Percentiles rank a stretch among this genome's conserved stretches.
Conservation (phyloP, 2,113 vertebrate genomes). For the Sturnira hondurensis region DNA sequence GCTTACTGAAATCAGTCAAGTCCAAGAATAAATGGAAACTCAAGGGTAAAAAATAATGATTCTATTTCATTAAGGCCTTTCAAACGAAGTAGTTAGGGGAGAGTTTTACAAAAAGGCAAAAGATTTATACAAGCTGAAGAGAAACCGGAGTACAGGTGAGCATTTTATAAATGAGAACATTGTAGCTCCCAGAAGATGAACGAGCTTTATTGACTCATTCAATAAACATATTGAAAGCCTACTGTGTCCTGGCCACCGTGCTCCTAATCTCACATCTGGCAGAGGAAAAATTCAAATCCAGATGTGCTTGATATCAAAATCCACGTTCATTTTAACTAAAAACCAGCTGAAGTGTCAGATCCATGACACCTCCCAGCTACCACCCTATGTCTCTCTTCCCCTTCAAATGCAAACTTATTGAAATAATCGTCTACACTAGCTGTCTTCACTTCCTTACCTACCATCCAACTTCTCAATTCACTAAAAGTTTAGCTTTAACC, state of each 20-base stretch:
- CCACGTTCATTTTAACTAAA: background rate
- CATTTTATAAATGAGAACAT: background rate
- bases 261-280: background rate
- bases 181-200: background rate
- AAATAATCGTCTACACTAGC: background rate
- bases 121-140: no score
- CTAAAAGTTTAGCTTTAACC: background rate
- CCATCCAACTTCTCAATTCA: background rate
- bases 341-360: background rate
- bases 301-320: background rate
- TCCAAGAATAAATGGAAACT: background rate
- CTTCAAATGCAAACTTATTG: background rate
- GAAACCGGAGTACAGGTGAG: background rate
- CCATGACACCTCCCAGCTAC: no score
- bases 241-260: background rate
- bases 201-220: background rate
- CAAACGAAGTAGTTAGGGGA: background rate
- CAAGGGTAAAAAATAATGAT: background rate
- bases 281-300: background rate
- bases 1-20: no score
- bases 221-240: background rate
- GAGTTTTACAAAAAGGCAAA: background rate
- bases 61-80: background rate
- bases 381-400: background rate
- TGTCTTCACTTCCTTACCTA: background rate